Evolutionary conservation across 2,888 invertebrate genomes (phyloP).

Genomic region (Neoascia interrupta): DNA sequence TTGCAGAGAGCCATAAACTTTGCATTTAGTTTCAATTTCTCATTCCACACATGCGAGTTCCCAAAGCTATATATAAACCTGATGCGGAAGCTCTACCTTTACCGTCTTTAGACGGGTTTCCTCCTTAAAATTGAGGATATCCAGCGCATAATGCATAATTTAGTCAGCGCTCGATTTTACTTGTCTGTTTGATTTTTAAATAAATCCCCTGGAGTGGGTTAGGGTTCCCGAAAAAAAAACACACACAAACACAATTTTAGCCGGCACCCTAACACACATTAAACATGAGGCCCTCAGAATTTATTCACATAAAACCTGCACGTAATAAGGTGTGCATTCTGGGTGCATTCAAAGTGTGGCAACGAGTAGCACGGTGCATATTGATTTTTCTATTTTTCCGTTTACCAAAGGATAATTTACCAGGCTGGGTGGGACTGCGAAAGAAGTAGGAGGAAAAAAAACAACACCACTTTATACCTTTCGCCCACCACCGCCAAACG

Average conservation of each 20-base stretch:
- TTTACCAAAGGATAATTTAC: constrained; percentile 49
- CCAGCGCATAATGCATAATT: constrained; percentile 44
- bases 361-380: constrained; percentile 30
- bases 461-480: constrained; percentile 6
- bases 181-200: constrained; percentile 34
- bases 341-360: constrained; percentile 53
- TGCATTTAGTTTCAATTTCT: constrained; percentile 26
- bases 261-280: constrained; percentile 10
- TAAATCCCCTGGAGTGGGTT: constrained; percentile 20
- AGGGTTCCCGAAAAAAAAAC: constrained; percentile 12
- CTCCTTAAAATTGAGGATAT: constrained; percentile 29
- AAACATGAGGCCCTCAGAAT: constrained; percentile 31
- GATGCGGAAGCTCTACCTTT: background rate
- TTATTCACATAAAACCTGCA: constrained; percentile 42
- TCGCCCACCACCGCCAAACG: background rate
- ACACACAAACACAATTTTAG: background rate
- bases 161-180: constrained; percentile 38
- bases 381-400: constrained; percentile 56
- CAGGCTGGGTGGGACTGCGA: no score
- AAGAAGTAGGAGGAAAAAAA: background rate
- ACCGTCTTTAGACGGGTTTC: constrained; percentile 10
- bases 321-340: constrained; percentile 48
- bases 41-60: background rate
- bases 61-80: background rate
- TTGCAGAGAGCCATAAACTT: constrained; percentile 42